Base-by-base conservation (phyloP, 2,797 vertebrate species). In the Enteromius radiatus region DNA sequence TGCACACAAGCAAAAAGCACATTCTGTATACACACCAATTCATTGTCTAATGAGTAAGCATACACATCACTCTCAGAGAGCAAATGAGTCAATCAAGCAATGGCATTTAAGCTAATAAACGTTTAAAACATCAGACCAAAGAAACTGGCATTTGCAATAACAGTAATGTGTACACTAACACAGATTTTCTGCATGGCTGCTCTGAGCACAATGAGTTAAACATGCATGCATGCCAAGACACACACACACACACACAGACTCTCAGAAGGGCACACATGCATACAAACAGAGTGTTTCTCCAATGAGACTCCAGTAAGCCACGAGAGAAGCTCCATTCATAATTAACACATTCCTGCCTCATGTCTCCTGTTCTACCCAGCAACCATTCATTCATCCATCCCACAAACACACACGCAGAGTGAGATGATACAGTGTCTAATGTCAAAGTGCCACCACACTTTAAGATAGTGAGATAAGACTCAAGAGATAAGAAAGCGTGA, bases 261-360 rank as follows among this genome's bases (percentile, higher is more conserved):
- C 33, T 31, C 36, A 88, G 49, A 85, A 73, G 82, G 28, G 81
- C 65, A 81, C 52, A 85, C 78, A 83, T 67, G 84, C 65, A 64
- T 78, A 85, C 54, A 84, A 81, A 86, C 79, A 83, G 59, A 68
- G 47, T 54, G 43, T n/a, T 69, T 43, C 64, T 68, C 64, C 75
- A 56, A 47, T 54, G 45, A 83, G 47, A 67, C 78, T 80, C 49
- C 49, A 49, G 19, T 80, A 61, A 21, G 38, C n/a, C 56, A 84
- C 56, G 78, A 90, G 86, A 92, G 91, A 89, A 88, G 86, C 85
- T 91, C 92, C 92, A 94, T 94, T 94, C 92, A 94, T 93, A 93
- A 93, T 94, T 93, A 94, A 94, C 93, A 94, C 92, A 94, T 94
- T 93, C 92, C 91, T 93, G 84, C 89, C 86, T 91, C 88, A 84